Conservation (phyloP, 2,797 vertebrate genomes). For the Tapera naevia region DNA sequence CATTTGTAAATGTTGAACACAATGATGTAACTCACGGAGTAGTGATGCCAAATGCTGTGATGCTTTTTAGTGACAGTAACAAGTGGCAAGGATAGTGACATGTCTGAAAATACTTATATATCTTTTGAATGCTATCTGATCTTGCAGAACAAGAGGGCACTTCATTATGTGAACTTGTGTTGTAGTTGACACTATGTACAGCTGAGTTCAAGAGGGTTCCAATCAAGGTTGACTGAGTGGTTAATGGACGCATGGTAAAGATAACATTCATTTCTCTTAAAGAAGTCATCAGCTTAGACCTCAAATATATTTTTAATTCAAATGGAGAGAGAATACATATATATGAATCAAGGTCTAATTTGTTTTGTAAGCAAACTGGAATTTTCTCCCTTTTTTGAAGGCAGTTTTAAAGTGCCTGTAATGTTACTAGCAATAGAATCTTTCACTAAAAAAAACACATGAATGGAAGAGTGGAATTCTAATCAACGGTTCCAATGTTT, state of each 20-base stretch:
- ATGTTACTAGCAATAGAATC: neutral
- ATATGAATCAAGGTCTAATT: neutral
- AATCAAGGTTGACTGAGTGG: neutral
- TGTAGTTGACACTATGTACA: neutral
- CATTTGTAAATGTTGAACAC: neutral
- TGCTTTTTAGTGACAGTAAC: neutral
- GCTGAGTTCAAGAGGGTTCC: neutral
- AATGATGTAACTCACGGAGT: neutral
- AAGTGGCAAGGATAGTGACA: neutral
- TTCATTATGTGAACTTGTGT: neutral
- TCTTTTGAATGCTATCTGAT: neutral
- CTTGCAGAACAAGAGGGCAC: neutral
- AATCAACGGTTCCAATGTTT: neutral
- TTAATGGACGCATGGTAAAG: neutral
- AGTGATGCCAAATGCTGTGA: neutral
- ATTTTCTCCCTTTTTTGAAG: neutral
- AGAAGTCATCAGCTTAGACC: neutral
- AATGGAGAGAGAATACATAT: rapidly evolving
- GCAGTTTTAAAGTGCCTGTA: neutral
- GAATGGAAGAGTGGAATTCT: neutral
- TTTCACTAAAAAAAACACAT: neutral
- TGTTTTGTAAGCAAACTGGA: neutral
- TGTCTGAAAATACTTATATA: neutral
- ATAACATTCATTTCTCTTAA: neutral
- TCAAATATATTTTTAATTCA: neutral